Evolutionary conservation across 2,888 invertebrate genomes (phyloP).

Genomic region (Alcis repandata): DNA sequence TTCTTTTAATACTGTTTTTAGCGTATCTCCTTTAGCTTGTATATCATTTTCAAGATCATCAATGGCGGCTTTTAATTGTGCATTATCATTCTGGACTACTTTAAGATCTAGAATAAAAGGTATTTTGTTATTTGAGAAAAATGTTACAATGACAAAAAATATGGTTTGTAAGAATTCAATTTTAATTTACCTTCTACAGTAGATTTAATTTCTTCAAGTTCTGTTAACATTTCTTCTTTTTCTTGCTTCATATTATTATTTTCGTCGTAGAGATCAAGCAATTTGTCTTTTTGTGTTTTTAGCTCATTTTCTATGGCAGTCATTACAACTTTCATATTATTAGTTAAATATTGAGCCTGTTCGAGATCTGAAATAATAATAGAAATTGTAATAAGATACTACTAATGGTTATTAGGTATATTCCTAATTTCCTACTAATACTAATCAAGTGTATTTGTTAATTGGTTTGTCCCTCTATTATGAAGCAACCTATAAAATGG

Average conservation of each 20-base stretch:
- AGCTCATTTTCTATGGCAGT: slow-evolving; percentile 11
- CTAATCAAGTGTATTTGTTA: too few relatives aligned
- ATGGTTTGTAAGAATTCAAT: neutral
- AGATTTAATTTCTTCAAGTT: slow-evolving; percentile 6
- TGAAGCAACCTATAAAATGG: too few relatives aligned
- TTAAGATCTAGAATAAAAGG: slow-evolving; percentile 50
- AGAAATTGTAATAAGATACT: too few relatives aligned
- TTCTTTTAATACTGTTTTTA: slow-evolving; percentile 48
- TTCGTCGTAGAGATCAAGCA: neutral
- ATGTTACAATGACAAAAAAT: neutral
- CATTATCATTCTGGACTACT: slow-evolving; percentile 51
- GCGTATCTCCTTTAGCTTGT: slow-evolving; percentile 38
- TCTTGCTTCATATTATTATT: slow-evolving; percentile 14
- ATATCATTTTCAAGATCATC: slow-evolving; percentile 46
- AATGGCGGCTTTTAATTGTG: slow-evolving; percentile 49
- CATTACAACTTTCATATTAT: slow-evolving; percentile 5
- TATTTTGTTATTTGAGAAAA: neutral
- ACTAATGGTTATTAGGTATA: too few relatives aligned
- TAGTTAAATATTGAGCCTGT: neutral
- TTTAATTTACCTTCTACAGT: slow-evolving; percentile 4
- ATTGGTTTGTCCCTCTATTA: too few relatives aligned
- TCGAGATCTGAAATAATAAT: slow-evolving; percentile 20
- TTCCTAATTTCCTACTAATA: too few relatives aligned
- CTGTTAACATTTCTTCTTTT: neutral
- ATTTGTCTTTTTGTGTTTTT: neutral